Evolutionary conservation across 2,888 invertebrate species (phyloP).

Genomic region (Melipona bicolor): DNA sequence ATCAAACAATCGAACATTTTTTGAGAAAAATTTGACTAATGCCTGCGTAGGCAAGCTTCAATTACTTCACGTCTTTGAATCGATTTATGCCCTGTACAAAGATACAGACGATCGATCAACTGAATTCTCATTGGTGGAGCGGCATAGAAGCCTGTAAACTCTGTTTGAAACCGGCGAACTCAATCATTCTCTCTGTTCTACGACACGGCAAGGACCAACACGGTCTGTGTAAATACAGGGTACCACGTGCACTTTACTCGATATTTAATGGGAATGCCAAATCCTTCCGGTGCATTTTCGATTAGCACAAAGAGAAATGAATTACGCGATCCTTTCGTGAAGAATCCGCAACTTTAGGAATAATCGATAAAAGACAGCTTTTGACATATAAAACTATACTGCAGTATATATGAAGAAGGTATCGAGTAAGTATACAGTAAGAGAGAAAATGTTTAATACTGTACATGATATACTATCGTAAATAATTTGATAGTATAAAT

Average conservation of each 20-base stretch:
- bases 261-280: constrained; percentile 64
- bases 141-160: constrained; percentile 50
- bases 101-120: constrained; percentile 33
- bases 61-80: not conserved
- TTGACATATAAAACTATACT: not conserved
- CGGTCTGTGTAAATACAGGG: constrained; percentile 61
- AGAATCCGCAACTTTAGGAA: not conserved
- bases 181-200: constrained; percentile 76
- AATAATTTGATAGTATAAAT: not conserved
- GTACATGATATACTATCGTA: not conserved
- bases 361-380: not conserved
- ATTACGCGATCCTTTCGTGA: not conserved
- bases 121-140: constrained; percentile 33
- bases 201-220: constrained; percentile 63
- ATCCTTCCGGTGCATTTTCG: constrained; percentile 48
- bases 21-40: not conserved
- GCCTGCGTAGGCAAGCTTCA: not conserved
- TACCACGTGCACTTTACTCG: constrained; percentile 63
- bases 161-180: constrained; percentile 59
- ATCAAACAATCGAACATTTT: not conserved
- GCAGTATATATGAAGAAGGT: not conserved
- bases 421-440: too few species aligned
- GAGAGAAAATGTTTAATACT: not conserved
- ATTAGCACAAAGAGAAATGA: constrained; percentile 29
- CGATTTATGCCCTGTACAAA: constrained; percentile 26